Conservation (phyloP, 2,888 invertebrate species). For the Thysanoteuthis rhombus region DNA sequence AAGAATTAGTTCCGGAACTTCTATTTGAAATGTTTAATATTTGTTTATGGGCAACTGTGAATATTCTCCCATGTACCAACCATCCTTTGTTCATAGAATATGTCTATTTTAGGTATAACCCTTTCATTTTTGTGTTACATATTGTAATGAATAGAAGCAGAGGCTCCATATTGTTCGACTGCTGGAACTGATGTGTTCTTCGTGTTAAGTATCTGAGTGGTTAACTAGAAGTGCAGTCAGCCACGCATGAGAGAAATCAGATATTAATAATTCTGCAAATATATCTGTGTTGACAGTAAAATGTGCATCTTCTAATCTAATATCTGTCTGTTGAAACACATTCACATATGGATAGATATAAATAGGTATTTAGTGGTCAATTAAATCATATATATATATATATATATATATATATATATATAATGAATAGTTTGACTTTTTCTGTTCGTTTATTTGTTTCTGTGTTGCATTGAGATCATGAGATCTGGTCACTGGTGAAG, state of each 20-base stretch:
- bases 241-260: neutral
- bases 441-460: too few species aligned
- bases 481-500: too few species aligned
- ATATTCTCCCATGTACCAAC: neutral
- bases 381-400: neutral
- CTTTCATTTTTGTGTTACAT: neutral
- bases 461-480: too few species aligned
- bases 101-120: neutral
- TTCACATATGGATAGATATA: neutral
- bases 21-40: neutral
- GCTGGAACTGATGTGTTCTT: neutral
- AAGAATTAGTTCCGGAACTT: too few species aligned
- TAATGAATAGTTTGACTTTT: too few species aligned
- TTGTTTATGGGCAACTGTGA: neutral
- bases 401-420: too few species aligned
- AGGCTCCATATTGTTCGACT: neutral
- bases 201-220: neutral
- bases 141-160: neutral
- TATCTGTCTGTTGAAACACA: too few species aligned
- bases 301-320: too few species aligned
- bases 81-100: neutral
- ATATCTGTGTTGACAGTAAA: too few species aligned
- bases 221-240: neutral
- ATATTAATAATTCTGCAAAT: neutral
- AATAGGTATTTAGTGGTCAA: neutral